A percentile compares a stretch with the other conserved stretches of the same genome.
phyloP scores from a whole-genome alignment of 1,140 invertebrate species.

The Drosophila orosa region DNA sequence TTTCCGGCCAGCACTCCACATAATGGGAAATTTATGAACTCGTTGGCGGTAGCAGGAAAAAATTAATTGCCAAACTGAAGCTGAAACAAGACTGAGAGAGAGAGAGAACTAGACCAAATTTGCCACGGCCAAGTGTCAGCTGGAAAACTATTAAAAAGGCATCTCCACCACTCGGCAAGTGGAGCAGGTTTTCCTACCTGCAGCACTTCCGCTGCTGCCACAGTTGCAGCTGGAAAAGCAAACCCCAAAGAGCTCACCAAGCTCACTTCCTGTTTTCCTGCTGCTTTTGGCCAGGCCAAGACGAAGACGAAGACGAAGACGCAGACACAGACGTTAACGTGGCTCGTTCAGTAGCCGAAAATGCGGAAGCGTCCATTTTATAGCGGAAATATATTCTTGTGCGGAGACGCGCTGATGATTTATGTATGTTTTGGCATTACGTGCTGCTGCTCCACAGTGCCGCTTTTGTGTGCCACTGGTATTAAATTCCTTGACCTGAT shows the following conservation, averaged over 20 bases:
- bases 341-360: constrained; percentile 53
- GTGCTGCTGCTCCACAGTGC: constrained; percentile 49
- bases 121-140: constrained; percentile 61
- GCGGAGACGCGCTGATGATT: constrained; percentile 77
- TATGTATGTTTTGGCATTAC: constrained; percentile 80
- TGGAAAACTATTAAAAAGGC: constrained; percentile 77
- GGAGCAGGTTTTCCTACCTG: constrained; percentile 55
- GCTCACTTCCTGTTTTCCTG: constrained; percentile 76
- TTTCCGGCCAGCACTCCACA: constrained; percentile 59
- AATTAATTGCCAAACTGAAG: constrained; percentile 71
- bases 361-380: constrained; percentile 80
- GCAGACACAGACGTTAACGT: constrained; percentile 19
- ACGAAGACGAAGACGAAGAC: constrained; percentile 4
- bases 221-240: constrained; percentile 28
- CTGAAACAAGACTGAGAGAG: constrained; percentile 20
- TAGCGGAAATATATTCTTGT: constrained; percentile 82
- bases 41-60: constrained; percentile 30
- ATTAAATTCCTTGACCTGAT: constrained; percentile 59
- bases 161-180: constrained; percentile 40
- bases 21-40: constrained; percentile 78
- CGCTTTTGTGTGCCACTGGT: constrained; percentile 52
- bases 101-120: constrained; percentile 42
- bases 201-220: constrained; percentile 60
- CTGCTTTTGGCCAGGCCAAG: constrained; percentile 22
- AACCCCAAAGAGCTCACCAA: constrained; percentile 34